Base-by-base conservation (phyloP, 1,140 invertebrate species). In the Sesamia nonagrioides region DNA sequence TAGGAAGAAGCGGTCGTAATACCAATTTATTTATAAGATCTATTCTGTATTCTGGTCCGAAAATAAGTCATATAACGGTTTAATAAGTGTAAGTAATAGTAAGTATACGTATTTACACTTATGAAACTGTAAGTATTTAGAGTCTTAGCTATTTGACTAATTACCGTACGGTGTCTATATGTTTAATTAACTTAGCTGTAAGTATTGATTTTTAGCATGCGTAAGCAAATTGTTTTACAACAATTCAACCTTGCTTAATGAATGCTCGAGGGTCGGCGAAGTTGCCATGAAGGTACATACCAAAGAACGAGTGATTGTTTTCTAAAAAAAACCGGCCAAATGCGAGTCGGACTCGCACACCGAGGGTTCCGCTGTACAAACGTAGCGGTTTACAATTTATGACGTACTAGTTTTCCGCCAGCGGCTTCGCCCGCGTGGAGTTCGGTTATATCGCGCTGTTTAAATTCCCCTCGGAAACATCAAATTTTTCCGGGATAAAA, bases 121-220 rank as follows among this genome's bases (percentile, higher is more conserved):
- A 27, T 18, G 18, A 45, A 68, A 42, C 42, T n/a, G 5, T 27
- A 27, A 27, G 15, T 13, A 33, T 21, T 50, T 63, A 37, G 27
- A 37, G 37, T 21, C 13, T 69, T 9, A 18, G 54, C 11, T 9
- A 9, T 11, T 69, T 27, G 42, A n/a, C 40, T 50, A 69, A 69
- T 69, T 61, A 69, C 40, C 21, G 54, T 13, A 17, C 8, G 18
- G 17, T 37, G 35, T 27, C 33, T 60, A 52, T 71, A 52, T 54
- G 33, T 71, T 71, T 71, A 71, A 71, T 71, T 54, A 71, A 52
- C 45, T 71, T 71, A 71, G 48, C 48, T 37, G n/a, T 52, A 68
- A 48, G 42, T 71, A 71, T 71, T 71, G 68, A 71, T 71, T 71
- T 69, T 71, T 71, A 71, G 68, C 33, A 17, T 71, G 40, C 68